Evolutionary conservation across 1,140 invertebrate genomes (phyloP), one percentile per base, ranked within the genome.

Genomic region (Sycobia sp.): DNA sequence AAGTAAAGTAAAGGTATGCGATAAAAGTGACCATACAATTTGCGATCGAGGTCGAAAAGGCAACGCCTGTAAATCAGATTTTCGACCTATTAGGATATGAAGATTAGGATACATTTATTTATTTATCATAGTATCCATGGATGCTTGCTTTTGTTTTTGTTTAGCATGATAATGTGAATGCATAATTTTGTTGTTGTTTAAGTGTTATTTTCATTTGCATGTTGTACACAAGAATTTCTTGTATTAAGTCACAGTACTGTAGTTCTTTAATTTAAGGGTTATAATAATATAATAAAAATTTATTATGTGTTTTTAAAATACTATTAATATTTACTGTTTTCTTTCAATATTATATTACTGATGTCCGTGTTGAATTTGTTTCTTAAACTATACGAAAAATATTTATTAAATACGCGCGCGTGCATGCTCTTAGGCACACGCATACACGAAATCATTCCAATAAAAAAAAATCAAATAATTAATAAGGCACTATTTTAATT

Each of bases 161-260:
- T 46, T 58, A 44, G 14, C 22, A 18, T 27, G 29, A 32, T 54
- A 54, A 39, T 39, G 39, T 54, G 39, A 54, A 14, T 14, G 18
- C 27, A 8, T 58, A 8, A 18, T 14, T 32, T 36, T 39, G 46
- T 50, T 50, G n/a, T 9, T 47, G 41, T 32, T 27, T 25, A 27
- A 56, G 25, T 11, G 20, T 44, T 16, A 1, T 36, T 57, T 56
- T 46, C 32, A 18, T 32, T 41, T 43, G 51, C 53, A 62, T 56
- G 51, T 39, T 62, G 60, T 62, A 62, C 55, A 56, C 60, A 62
- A 55, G 53, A 2, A 25, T 46, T 29, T 16, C 53, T 62, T 62
- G 59, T 56, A 13, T 16, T 34, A 14, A 53, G 4, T 43, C 13
- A 46, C 41, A 47, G 20, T 44, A 18, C 25, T 61, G 58, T 53